These are phyloP conservation scores for Chamaetylas fuelleborni DNA, from an alignment of 2,113 vertebrate genomes.

Conservation along the genomic window DNA sequence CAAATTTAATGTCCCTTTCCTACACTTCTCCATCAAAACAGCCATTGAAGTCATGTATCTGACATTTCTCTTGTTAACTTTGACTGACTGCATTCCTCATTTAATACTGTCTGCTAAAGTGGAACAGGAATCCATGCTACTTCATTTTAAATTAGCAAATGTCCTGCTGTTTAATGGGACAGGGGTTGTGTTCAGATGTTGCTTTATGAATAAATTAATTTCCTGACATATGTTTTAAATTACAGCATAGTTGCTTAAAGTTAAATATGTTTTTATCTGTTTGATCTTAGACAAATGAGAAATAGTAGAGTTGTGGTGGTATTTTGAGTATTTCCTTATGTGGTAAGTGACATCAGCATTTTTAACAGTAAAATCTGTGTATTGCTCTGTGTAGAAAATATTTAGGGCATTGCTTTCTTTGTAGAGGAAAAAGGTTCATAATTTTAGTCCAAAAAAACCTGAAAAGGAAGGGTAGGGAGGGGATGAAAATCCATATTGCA, in stretches of 20 bases:
- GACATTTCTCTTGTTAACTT: constrained; percentile 12
- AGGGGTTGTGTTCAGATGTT: constrained; percentile 59
- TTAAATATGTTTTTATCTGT: background rate
- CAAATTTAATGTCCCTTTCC: background rate
- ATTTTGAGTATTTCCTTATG: background rate
- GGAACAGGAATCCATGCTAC: constrained; percentile 34
- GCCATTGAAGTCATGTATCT: background rate
- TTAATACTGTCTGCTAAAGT: constrained; percentile 12
- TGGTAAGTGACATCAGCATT: background rate
- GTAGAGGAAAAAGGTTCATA: background rate
- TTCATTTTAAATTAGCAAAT: constrained; percentile 49
- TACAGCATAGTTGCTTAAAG: constrained; percentile 40
- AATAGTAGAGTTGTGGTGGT: constrained; percentile 7
- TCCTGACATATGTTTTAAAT: constrained; percentile 74
- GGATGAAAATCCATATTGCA: background rate
- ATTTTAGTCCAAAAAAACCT: background rate
- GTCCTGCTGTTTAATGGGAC: constrained; percentile 69
- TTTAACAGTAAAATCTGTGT: background rate
- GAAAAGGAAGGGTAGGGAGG: background rate
- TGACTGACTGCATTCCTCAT: constrained; percentile 23
- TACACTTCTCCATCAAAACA: background rate
- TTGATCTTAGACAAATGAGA: constrained; percentile 56
- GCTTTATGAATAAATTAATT: constrained; percentile 70
- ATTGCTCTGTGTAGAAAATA: background rate
- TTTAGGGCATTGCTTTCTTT: background rate